A percentile compares a stretch with the other conserved stretches of the same genome.
Evolutionary conservation across 2,113 vertebrate genomes (phyloP).

Genomic region (Cavia porcellus): DNA sequence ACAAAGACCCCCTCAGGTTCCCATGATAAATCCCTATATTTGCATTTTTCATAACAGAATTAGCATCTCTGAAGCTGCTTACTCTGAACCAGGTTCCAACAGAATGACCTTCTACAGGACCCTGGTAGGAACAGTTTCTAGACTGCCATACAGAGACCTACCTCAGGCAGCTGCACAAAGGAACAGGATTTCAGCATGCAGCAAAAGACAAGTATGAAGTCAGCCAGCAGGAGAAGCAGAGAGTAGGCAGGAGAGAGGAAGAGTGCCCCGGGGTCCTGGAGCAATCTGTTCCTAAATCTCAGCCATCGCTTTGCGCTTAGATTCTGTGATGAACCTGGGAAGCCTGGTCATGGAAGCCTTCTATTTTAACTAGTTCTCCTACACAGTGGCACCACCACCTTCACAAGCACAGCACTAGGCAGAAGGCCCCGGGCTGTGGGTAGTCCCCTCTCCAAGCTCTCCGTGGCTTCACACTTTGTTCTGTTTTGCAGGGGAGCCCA

Average conservation of each 20-base stretch:
- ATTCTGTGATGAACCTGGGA: not conserved
- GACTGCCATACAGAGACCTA: not conserved
- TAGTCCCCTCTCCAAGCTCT: not conserved
- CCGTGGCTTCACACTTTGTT: not conserved
- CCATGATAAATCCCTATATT: not conserved
- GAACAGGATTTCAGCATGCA: not conserved
- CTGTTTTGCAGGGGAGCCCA: not conserved
- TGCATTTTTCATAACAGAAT: not conserved
- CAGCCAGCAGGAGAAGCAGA: not conserved
- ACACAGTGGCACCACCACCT: not conserved
- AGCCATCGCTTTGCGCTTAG: not conserved
- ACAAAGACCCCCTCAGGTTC: not conserved
- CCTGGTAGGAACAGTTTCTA: not conserved
- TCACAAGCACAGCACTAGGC: not conserved
- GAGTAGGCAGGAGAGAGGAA: not conserved
- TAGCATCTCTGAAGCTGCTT: not conserved
- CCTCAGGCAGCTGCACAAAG: not conserved
- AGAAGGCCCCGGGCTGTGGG: accelerated
- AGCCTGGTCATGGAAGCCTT: not conserved
- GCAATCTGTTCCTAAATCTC: not conserved
- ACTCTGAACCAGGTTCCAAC: not conserved
- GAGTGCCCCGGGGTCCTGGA: accelerated
- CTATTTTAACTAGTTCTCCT: not conserved
- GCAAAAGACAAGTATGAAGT: not conserved
- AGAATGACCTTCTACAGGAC: not conserved